Evolutionary conservation across 2,113 vertebrate species (phyloP).

Genomic region (Rhodinocichla rosea): DNA sequence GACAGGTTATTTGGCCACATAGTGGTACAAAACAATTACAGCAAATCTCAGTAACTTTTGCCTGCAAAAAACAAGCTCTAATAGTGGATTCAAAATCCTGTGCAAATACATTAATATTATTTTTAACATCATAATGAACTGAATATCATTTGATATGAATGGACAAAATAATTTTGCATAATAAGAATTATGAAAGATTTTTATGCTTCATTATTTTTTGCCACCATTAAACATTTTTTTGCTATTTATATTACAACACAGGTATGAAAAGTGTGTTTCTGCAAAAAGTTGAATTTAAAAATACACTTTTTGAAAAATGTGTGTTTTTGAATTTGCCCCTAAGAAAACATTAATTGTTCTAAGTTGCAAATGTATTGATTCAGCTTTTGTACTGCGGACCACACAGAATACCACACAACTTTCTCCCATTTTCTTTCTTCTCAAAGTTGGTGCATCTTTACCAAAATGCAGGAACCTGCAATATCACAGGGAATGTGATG

Average conservation of each 20-base stretch:
- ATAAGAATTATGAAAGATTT: background rate
- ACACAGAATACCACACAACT: background rate
- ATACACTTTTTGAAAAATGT: background rate
- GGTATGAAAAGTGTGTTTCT: background rate
- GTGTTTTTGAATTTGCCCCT: background rate
- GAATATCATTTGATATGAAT: background rate
- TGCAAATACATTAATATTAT: background rate
- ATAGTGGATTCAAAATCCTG: background rate
- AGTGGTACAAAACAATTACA: background rate
- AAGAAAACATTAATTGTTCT: background rate
- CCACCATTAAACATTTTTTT: background rate
- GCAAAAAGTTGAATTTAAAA: background rate
- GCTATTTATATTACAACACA: background rate
- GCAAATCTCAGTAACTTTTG: background rate
- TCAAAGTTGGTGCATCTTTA: background rate
- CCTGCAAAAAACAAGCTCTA: background rate
- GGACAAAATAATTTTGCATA: background rate
- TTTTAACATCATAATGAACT: background rate
- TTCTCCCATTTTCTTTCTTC: background rate
- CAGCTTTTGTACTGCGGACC: background rate
- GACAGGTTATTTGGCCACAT: background rate
- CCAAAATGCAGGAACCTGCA: background rate
- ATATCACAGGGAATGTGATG: background rate
- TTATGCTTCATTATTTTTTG: background rate
- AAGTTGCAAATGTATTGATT: background rate